Base-by-base conservation (phyloP, 2,113 vertebrate genomes). In the Antechinus flavipes region DNA sequence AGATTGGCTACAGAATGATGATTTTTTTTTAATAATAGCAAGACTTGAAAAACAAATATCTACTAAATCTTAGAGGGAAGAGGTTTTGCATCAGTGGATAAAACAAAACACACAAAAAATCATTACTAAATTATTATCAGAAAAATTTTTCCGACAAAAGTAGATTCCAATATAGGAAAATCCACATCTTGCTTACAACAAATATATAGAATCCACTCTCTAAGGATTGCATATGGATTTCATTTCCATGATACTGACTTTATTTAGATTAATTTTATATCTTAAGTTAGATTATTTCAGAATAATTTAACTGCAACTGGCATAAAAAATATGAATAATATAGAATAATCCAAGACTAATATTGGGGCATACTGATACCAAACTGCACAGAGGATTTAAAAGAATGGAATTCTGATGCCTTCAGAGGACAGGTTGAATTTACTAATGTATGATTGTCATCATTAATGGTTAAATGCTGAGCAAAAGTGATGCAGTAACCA, bases 381-480 rank as follows among this genome's bases (percentile, higher is more conserved):
- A 93, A 0, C 93, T 90, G 93, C 93, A 96, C 46, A 92, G 95
- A 2, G 54, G 90, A 97, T 98, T 97, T 97, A 93, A 6, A 84
- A 90, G 35, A 25, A 93, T 55, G 94, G 89, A 3, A 90, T 97
- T 97, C 92, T 89, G 93, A 3, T 91, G 94, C 93, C 94, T 98
- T 96, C 91, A 97, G 96, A 98, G 95, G 56, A 46, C 35, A 97
- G 97, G 96, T 42, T 96, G 97, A 97, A 98, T 98, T 98, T 98
- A 95, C 97, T 97, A 97, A 97, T 94, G 95, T 95, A 97, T 97
- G 98, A 98, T 95, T 97, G 96, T 93, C 98, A 97, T 95, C 98
- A 98, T 98, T 98, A 99, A 98, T 98, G 93, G 97, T 96, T 98
- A 99, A 98, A 98, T 98, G 98, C 97, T 98, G 98, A 95, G 97